These are phyloP conservation scores for Cydia fagiglandana DNA, from an alignment of 1,140 invertebrate species.

Conservation along the genomic window DNA sequence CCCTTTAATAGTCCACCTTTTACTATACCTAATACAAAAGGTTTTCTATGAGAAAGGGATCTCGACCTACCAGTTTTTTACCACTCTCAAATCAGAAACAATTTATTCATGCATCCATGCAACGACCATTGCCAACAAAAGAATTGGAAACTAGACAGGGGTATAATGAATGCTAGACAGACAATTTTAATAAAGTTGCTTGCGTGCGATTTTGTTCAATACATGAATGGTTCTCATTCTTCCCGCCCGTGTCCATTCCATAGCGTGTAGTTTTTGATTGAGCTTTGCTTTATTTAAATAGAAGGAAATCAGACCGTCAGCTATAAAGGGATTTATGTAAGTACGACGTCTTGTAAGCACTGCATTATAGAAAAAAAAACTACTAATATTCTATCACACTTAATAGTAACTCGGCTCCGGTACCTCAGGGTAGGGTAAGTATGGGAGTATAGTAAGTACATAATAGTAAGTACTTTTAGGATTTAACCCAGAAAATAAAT, in stretches of 20 bases:
- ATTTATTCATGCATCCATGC: constrained; percentile 77
- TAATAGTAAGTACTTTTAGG: no score
- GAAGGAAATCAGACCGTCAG: background rate
- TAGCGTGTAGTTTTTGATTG: constrained; percentile 22
- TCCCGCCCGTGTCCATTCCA: constrained; percentile 2
- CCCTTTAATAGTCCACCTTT: constrained; percentile 77
- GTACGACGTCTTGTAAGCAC: background rate
- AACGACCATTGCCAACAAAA: constrained; percentile 71
- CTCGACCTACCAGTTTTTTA: constrained; percentile 78
- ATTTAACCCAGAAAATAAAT: no score
- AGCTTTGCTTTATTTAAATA: constrained; percentile 23
- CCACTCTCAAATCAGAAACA: constrained; percentile 68
- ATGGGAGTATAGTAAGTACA: no score
- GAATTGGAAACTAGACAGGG: constrained; percentile 77
- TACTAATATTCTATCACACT: no score
- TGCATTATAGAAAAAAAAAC: no score
- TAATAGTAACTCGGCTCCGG: no score
- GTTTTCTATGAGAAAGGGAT: constrained; percentile 78
- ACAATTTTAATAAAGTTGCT: constrained; percentile 75
- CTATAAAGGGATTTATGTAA: background rate
- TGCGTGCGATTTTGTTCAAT: constrained; percentile 69
- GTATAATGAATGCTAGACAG: constrained; percentile 76
- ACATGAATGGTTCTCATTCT: constrained; percentile 44
- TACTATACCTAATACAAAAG: constrained; percentile 69
- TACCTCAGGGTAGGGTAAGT: no score